A percentile compares a stretch with the other conserved stretches of the same genome.
Conservation (phyloP, 2,113 vertebrate genomes). For the Bungarus multicinctus region DNA sequence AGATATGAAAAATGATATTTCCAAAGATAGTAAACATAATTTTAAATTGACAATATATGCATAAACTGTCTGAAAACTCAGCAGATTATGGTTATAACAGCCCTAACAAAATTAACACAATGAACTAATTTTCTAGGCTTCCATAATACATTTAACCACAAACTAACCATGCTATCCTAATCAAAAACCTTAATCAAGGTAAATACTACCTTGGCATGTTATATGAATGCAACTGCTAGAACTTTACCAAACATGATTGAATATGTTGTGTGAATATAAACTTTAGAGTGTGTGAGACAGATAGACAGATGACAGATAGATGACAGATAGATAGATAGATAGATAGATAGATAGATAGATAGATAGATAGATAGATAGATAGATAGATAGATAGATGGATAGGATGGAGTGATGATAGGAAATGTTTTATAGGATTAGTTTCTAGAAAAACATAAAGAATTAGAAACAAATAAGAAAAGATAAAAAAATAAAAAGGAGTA, state of each 20-base stretch:
- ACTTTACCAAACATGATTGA: background rate
- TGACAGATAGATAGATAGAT: background rate
- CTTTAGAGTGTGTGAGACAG: background rate
- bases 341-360: too few species aligned
- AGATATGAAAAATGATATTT: slow-evolving; percentile 50
- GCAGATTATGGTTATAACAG: background rate
- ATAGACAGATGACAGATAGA: background rate
- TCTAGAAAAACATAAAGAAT: background rate
- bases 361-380: too few species aligned
- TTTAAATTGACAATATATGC: background rate
- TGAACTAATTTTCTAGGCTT: background rate
- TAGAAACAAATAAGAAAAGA: background rate
- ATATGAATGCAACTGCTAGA: background rate
- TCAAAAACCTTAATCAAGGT: background rate
- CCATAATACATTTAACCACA: background rate
- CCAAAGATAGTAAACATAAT: slow-evolving; percentile 36
- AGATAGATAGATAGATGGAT: too few species aligned
- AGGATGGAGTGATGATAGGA: background rate
- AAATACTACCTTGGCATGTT: background rate
- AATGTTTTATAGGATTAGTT: background rate
- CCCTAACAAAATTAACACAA: background rate
- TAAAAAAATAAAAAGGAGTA: background rate
- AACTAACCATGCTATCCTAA: background rate
- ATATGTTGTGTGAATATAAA: background rate
- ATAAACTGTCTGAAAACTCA: background rate